A percentile compares a stretch with the other conserved stretches of the same genome.
Evolutionary conservation across 2,888 invertebrate species (phyloP).

Genomic region (Andrena fulva): DNA sequence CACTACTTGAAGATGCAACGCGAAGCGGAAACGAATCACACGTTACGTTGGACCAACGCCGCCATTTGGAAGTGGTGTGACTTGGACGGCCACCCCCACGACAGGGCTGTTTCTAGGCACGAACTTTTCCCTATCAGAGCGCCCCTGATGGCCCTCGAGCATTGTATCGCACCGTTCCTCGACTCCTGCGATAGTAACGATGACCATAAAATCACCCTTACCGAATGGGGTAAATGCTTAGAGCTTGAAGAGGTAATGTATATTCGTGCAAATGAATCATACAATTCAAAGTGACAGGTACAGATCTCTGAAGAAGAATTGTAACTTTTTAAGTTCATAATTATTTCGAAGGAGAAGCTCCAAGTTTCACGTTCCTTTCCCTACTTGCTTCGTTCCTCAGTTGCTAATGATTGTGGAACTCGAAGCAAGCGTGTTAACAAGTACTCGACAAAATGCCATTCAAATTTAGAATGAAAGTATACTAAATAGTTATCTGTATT

Average conservation of each 20-base stretch:
- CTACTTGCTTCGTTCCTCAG: no score
- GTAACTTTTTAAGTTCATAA: no score
- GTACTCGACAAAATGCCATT: neutral
- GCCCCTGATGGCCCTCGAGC: slow-evolving; percentile 97
- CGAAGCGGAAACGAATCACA: slow-evolving; percentile 94
- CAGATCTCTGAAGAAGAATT: no score
- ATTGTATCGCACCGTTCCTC: slow-evolving; percentile 98
- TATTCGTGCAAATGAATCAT: neutral
- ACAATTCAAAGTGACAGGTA: neutral
- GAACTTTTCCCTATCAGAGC: slow-evolving; percentile 98
- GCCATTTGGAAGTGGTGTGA: slow-evolving; percentile 99
- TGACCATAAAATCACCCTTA: slow-evolving; percentile 95
- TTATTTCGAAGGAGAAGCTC: neutral
- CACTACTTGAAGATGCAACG: slow-evolving; percentile 94
- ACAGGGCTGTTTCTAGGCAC: slow-evolving; percentile 95
- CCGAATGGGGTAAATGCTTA: slow-evolving; percentile 96
- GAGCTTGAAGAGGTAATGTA: slow-evolving; percentile 91
- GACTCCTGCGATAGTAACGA: slow-evolving; percentile 95
- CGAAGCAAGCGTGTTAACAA: neutral
- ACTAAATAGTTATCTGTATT: no score
- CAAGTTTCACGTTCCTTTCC: neutral
- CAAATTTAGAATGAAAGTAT: neutral
- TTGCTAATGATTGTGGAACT: no score
- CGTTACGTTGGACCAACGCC: slow-evolving; percentile 95
- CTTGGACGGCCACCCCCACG: slow-evolving; percentile 96